Evolutionary conservation across 2,113 vertebrate genomes (phyloP), one percentile per base, ranked within the genome.

Genomic region (Polyodon spathula): DNA sequence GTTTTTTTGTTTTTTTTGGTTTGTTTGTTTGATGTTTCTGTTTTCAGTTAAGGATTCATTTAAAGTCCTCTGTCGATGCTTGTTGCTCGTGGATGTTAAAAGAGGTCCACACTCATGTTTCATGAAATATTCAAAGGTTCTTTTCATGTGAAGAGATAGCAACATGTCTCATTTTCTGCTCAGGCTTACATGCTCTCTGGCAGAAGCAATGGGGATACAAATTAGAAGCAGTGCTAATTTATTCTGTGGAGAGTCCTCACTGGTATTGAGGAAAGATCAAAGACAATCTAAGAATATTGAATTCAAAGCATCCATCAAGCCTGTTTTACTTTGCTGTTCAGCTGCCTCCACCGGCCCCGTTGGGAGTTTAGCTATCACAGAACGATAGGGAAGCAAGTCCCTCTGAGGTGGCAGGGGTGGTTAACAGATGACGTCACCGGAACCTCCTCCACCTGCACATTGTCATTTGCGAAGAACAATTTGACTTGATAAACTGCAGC

Each of bases 251-350:
- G 68, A 66, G 73, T 71, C 84, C 68, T 83, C 70, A 70, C 68
- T 70, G 67, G 66, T 74, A 73, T 70, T 72, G 66, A 54, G 78
- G 69, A 61, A 79, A 84, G 58, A 81, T 78, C 73, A 78, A 83
- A 87, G 73, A 64, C 57, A 64, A 69, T 59, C 67, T 73, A 74
- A 63, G 66, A 79, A 77, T 77, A 78, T 80, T 60, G 75, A 83
- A 91, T 89, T 88, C 78, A 82, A 86, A 70, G 59, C 72, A 84
- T 89, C 73, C 69, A 80, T 88, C 89, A 88, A n/a, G n/a, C n/a
- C n/a, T n/a, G n/a, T n/a, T n/a, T n/a, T n/a, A n/a, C n/a, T n/a
- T n/a, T n/a, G n/a, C n/a, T n/a, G n/a, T n/a, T n/a, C n/a, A n/a
- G n/a, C n/a, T n/a, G n/a, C n/a, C n/a, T n/a, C n/a, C n/a, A n/a